Conservation (phyloP, 2,888 invertebrate species). For the Drosophila ochracea region DNA sequence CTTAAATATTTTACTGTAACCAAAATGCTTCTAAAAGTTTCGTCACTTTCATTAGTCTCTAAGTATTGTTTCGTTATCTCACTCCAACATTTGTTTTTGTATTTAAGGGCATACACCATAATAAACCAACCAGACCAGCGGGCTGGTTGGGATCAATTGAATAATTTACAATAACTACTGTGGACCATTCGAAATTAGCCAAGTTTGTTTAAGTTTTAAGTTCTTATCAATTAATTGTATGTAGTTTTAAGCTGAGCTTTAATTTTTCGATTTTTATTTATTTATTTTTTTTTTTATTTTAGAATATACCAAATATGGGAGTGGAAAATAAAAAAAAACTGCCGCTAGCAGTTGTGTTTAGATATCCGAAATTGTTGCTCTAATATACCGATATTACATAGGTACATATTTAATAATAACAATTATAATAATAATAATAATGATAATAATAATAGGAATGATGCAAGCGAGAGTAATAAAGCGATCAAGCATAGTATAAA, state of each 20-base stretch:
- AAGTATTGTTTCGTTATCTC: slow-evolving; percentile 85
- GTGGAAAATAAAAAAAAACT: slow-evolving; percentile 7
- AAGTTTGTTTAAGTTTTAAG: slow-evolving; percentile 31
- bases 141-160: slow-evolving; percentile 49
- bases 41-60: slow-evolving; percentile 79
- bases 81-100: slow-evolving; percentile 83
- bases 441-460: slow-evolving; percentile 15
- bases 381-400: slow-evolving; percentile 37
- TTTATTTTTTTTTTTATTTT: slow-evolving; percentile 11
- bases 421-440: not conserved
- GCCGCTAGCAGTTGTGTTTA: slow-evolving; percentile 8
- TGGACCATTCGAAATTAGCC: slow-evolving; percentile 71
- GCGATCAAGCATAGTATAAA: slow-evolving; percentile 37
- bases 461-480: slow-evolving; percentile 46
- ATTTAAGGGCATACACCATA: slow-evolving; percentile 73
- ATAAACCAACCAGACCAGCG: slow-evolving; percentile 25
- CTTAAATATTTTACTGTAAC: slow-evolving; percentile 71
- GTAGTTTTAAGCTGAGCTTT: slow-evolving; percentile 53
- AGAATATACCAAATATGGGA: slow-evolving; percentile 20
- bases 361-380: slow-evolving; percentile 32
- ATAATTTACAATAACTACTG: slow-evolving; percentile 75
- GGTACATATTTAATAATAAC: slow-evolving; percentile 5
- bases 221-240: slow-evolving; percentile 44
- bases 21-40: slow-evolving; percentile 79
- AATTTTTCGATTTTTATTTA: slow-evolving; percentile 19